Evolutionary conservation across 2,113 vertebrate genomes (phyloP).

Genomic region (Rhinopithecus roxellana): DNA sequence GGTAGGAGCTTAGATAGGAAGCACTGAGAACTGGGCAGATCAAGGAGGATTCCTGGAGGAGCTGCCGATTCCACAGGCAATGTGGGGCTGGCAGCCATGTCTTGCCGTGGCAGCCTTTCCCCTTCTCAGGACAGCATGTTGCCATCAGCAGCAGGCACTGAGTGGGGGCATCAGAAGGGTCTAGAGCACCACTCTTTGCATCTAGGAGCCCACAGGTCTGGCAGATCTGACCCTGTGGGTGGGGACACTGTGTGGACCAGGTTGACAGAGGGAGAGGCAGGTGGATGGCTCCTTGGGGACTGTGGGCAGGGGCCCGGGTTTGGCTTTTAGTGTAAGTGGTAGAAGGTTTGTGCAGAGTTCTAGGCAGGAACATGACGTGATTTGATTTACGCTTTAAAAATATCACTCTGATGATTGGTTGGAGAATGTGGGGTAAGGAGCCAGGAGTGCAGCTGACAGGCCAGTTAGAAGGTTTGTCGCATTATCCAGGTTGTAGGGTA

Average conservation of each 20-base stretch:
- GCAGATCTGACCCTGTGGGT: not conserved
- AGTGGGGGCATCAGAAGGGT: not conserved
- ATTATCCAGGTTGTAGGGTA: rapidly evolving
- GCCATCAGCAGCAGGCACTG: not conserved
- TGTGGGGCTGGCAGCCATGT: rapidly evolving
- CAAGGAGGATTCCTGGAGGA: not conserved
- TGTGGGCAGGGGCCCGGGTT: rapidly evolving
- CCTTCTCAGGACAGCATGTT: too few relatives aligned
- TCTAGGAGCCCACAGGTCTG: not conserved
- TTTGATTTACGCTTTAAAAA: not conserved
- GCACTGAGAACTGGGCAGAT: not conserved
- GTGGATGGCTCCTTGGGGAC: not conserved
- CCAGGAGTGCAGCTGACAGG: not conserved
- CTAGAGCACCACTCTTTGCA: not conserved
- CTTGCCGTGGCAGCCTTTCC: not conserved
- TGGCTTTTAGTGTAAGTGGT: not conserved
- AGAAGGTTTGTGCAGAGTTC: not conserved
- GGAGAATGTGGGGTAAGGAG: not conserved
- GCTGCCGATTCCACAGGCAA: too few relatives aligned
- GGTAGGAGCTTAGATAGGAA: not conserved
- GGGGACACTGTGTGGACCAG: not conserved
- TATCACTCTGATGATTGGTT: not conserved
- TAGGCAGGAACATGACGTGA: not conserved
- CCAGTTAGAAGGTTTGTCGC: not conserved
- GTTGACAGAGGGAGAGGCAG: not conserved